phyloP scores from a whole-genome alignment of 2,888 invertebrate genomes.

The Euphydryas editha region DNA sequence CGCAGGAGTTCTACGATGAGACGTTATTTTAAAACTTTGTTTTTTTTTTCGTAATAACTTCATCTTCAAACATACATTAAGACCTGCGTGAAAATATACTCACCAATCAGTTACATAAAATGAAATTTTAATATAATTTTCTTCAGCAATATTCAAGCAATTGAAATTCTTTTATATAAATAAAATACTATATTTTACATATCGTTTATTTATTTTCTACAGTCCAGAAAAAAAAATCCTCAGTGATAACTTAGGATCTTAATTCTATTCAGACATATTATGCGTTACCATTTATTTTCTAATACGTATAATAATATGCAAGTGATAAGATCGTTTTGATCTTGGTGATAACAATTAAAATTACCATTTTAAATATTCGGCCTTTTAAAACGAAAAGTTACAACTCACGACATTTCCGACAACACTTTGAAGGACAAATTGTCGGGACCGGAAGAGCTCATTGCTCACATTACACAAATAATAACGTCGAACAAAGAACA shows the following conservation, averaged over 20 bases:
- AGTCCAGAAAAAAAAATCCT: no score
- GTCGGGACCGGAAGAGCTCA: neutral
- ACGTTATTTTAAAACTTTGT: neutral
- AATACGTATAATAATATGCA: no score
- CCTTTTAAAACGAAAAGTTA: neutral
- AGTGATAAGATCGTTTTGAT: no score
- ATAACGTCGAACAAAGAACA: constrained; percentile 5
- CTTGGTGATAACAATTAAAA: no score
- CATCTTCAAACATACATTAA: neutral
- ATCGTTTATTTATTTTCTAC: no score
- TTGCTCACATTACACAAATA: constrained; percentile 1
- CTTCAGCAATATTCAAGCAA: no score
- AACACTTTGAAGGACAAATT: neutral
- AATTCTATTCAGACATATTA: no score
- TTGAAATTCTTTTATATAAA: no score
- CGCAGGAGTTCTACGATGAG: neutral
- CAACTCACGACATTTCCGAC: neutral
- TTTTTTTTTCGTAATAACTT: neutral
- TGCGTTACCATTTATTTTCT: no score
- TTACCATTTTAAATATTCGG: neutral
- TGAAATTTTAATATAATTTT: neutral
- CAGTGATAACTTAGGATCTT: no score
- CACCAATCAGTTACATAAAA: neutral
- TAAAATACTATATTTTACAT: no score
- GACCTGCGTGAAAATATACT: neutral